These are phyloP conservation scores for Pseudomyrmex pallidus DNA, from an alignment of 1,140 invertebrate species.

Conservation along the genomic window DNA sequence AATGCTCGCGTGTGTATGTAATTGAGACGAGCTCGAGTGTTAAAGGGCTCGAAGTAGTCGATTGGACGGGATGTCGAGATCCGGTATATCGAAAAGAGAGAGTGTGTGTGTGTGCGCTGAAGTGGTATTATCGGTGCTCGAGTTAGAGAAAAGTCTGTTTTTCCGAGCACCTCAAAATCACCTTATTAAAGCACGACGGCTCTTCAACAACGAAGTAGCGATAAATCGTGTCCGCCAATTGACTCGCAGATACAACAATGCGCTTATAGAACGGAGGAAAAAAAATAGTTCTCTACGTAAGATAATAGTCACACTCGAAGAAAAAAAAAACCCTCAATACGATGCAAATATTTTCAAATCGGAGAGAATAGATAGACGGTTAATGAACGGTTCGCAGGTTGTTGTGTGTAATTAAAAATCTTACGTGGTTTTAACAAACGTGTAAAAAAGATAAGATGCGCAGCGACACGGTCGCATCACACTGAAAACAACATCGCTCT, in stretches of 20 bases:
- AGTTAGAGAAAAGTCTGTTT: not conserved
- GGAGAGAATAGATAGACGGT: no score
- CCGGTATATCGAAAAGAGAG: not conserved
- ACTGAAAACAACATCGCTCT: no score
- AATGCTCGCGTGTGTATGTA: not conserved
- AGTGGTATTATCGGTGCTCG: conserved; percentile 12
- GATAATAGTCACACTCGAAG: no score
- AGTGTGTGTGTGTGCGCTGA: not conserved
- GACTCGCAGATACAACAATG: not conserved
- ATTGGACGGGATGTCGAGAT: not conserved
- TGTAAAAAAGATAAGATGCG: no score
- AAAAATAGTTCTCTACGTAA: no score
- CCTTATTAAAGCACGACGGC: conserved; percentile 7
- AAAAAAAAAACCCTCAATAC: no score
- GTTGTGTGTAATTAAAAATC: no score
- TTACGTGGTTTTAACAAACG: no score
- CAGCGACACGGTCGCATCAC: no score
- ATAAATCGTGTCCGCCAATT: not conserved
- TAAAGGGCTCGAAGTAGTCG: conserved; percentile 7
- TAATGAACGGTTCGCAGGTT: no score
- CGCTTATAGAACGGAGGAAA: not conserved
- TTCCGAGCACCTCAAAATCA: not conserved
- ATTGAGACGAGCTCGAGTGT: not conserved
- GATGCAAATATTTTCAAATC: no score
- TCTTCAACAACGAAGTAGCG: not conserved